Percentiles rank a stretch among this genome's conserved stretches.
Conservation (phyloP, 2,888 invertebrate genomes). For the Drosophila seclusa region DNA sequence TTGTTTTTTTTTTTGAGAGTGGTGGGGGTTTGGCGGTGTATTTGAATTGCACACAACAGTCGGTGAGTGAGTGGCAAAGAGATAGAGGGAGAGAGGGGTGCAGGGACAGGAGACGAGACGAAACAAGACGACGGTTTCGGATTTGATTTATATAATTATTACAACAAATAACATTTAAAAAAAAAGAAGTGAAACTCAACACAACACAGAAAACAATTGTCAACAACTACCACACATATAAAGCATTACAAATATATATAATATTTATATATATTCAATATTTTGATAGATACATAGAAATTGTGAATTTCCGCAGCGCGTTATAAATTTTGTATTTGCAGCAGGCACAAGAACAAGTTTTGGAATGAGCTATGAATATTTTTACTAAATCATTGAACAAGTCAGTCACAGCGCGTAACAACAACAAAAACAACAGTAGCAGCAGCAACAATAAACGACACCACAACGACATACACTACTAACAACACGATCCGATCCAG, state of each 20-base stretch:
- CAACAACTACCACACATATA: slow-evolving; percentile 40
- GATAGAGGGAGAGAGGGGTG: background rate
- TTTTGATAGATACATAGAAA: slow-evolving; percentile 60
- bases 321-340: slow-evolving; percentile 54
- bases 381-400: slow-evolving; percentile 72
- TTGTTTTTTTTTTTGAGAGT: background rate
- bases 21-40: slow-evolving; percentile 37
- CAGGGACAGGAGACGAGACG: slow-evolving; percentile 29
- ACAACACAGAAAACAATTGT: slow-evolving; percentile 44
- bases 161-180: slow-evolving; percentile 60
- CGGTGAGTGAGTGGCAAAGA: background rate
- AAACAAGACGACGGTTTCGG: slow-evolving; percentile 30
- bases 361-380: slow-evolving; percentile 72
- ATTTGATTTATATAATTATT: slow-evolving; percentile 47
- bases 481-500: slow-evolving; percentile 54
- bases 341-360: slow-evolving; percentile 68
- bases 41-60: slow-evolving; percentile 47
- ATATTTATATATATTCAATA: slow-evolving; percentile 27
- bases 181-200: slow-evolving; percentile 21
- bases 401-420: slow-evolving; percentile 69
- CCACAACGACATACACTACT: slow-evolving; percentile 70
- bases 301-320: slow-evolving; percentile 50
- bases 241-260: slow-evolving; percentile 36
- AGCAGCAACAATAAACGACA: slow-evolving; percentile 67
- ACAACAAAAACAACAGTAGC: slow-evolving; percentile 67